Evolutionary conservation across 2,113 vertebrate species (phyloP).

Genomic region (Tachysurus vachellii): DNA sequence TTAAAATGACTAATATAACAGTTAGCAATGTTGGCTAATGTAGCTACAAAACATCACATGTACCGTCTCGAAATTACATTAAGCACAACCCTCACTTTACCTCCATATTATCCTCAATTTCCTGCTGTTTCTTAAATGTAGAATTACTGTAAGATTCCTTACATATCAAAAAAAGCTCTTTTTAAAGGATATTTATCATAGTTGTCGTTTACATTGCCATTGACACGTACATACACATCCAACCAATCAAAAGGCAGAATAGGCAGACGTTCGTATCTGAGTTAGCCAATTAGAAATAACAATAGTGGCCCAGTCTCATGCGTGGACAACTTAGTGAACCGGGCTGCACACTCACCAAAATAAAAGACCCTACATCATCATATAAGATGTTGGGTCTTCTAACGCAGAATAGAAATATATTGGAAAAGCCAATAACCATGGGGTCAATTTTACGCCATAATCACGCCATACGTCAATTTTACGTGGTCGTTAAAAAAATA

Average conservation of each 20-base stretch:
- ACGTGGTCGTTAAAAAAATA: too few relatives aligned
- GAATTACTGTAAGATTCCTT: neutral
- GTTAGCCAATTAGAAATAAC: slow-evolving; percentile 20
- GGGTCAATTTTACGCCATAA: too few relatives aligned
- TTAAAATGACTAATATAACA: neutral
- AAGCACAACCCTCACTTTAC: slow-evolving; percentile 50
- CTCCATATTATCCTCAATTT: slow-evolving; percentile 63
- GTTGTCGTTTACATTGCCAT: slow-evolving; percentile 26
- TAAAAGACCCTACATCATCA: slow-evolving; percentile 35
- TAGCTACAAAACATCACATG: neutral
- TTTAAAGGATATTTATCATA: neutral
- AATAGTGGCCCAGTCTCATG: neutral
- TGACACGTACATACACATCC: slow-evolving; percentile 42
- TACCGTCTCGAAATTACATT: neutral
- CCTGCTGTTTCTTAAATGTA: neutral
- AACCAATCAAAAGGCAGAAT: slow-evolving; percentile 31
- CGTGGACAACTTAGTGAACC: neutral
- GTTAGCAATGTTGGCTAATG: neutral
- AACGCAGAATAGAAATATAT: too few relatives aligned
- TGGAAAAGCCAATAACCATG: too few relatives aligned
- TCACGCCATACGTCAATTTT: too few relatives aligned
- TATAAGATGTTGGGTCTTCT: neutral
- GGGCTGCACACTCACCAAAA: slow-evolving; percentile 25
- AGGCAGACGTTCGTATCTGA: neutral
- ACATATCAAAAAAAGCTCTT: neutral